Evolutionary conservation across 2,113 vertebrate species (phyloP).

Genomic region (Murina feae): DNA sequence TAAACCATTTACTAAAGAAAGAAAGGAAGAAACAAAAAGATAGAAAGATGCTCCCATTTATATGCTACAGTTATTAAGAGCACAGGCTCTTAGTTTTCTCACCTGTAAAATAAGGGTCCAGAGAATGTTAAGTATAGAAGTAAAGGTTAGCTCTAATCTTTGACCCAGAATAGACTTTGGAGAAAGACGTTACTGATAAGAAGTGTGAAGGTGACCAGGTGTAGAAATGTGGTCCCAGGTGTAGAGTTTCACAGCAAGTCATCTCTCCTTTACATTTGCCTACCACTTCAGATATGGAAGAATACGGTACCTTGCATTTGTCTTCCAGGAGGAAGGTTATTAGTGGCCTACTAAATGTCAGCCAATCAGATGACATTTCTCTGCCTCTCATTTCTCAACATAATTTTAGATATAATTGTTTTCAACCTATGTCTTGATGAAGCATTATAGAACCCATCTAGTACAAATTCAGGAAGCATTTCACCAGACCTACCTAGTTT

Average conservation of each 20-base stretch:
- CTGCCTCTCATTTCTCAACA: neutral
- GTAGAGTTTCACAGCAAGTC: conserved; percentile 51
- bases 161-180: neutral
- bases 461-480: conserved; percentile 6
- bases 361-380: neutral
- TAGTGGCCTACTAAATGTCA: neutral
- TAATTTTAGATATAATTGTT: neutral
- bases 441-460: neutral
- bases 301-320: neutral
- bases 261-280: neutral
- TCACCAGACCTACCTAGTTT: neutral
- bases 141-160: neutral
- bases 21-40: neutral
- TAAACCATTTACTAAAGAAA: neutral
- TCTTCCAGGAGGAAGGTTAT: neutral
- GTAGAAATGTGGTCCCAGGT: conserved; percentile 43
- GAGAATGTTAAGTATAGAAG: neutral
- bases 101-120: neutral
- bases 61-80: neutral
- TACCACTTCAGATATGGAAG: neutral
- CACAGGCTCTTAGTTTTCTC: neutral
- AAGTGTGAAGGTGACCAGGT: conserved; percentile 52
- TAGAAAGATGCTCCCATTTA: neutral
- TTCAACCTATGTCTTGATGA: neutral
- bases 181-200: conserved; percentile 19